Evolutionary conservation across 2,113 vertebrate genomes (phyloP), one percentile per base, ranked within the genome.

Genomic region (Entelurus aequoreus): DNA sequence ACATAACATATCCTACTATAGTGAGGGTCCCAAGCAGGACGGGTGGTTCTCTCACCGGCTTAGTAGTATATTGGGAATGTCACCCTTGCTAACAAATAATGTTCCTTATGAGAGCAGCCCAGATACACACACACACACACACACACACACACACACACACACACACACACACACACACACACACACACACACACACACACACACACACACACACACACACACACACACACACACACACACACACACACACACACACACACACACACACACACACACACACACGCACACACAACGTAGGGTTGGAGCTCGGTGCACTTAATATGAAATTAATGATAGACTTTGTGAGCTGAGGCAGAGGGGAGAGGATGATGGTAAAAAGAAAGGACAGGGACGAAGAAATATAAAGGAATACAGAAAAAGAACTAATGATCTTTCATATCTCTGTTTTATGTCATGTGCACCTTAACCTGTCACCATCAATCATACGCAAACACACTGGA

Each of bases 281-380:
- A 7, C 11, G 2, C 35, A 64, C 6, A 48, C 63, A 37, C 67
- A 75, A 77, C 79, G 75, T 64, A 72, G 62, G 74, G 76, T 69
- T 63, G 70, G 73, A 72, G 68, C 71, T 66, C 15, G 52, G 69
- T 63, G 71, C 68, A 76, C 67, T 65, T 88, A 87, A 88, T 89
- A 82, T 84, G 81, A 75, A 85, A 88, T 89, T 90, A 88, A 90
- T 88, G 84, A 88, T 13, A 71, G 67, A 66, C 69, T 81, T 88
- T 71, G 69, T 86, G 75, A 86, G 86, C 66, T 79, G 71, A 75
- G 65, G 65, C 56, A 36, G 72, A 72, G 74, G 54, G 49, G 35
- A 64, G 65, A 61, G 60, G 48, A 66, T 51, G 64, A 69, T 13
- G 52, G 57, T 62, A 57, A 62, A 74, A 75, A 62, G 62, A 64